phyloP scores from a whole-genome alignment of 2,113 vertebrate genomes.

The Ascaphus truei region DNA sequence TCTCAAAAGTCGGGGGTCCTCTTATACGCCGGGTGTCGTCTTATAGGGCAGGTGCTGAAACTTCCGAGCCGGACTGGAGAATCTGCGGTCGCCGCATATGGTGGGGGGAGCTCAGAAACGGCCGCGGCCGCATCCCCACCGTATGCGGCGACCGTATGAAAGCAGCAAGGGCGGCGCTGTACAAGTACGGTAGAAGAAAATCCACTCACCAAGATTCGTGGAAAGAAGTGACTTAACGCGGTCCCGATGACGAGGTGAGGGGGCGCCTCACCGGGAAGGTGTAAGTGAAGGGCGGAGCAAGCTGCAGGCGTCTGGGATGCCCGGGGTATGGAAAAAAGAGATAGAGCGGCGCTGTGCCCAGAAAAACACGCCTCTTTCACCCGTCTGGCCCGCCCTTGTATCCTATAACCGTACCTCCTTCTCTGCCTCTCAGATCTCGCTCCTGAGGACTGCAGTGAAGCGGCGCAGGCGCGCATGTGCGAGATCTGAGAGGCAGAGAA shows the following conservation, averaged over 20 bases:
- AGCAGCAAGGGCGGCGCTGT: background rate
- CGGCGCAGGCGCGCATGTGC: no score
- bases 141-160: background rate
- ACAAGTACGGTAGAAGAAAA: background rate
- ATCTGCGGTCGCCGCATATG: background rate
- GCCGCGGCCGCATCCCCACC: background rate
- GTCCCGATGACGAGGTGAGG: background rate
- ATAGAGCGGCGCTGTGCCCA: background rate
- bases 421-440: background rate
- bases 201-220: background rate
- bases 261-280: background rate
- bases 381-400: no score
- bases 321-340: background rate
- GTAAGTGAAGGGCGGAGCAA: background rate
- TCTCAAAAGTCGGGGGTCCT: no score
- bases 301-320: background rate
- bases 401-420: no score
- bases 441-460: background rate
- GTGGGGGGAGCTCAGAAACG: no score
- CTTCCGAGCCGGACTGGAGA: background rate
- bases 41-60: background rate
- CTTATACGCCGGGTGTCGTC: no score
- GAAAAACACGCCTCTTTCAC: no score
- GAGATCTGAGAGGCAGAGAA: no score
- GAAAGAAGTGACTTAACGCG: background rate